Evolutionary conservation across 2,888 invertebrate species (phyloP).

Genomic region (Erebia palarica): DNA sequence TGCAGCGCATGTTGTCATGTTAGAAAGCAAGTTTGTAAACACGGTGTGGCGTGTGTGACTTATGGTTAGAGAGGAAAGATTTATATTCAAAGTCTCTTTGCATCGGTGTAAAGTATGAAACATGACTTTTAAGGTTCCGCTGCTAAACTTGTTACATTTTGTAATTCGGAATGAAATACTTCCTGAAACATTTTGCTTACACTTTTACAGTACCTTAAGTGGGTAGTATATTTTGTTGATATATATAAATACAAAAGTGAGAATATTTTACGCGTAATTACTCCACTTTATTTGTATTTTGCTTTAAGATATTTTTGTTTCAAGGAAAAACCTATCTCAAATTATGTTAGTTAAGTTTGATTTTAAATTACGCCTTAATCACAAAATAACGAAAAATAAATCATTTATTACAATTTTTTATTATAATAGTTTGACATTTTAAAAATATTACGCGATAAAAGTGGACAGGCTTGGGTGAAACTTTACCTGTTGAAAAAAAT

Average conservation of each 20-base stretch:
- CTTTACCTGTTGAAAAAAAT: no score
- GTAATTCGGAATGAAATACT: conserved; percentile 32
- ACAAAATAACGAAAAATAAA: no score
- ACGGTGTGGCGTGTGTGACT: conserved; percentile 49
- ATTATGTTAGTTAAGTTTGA: no score
- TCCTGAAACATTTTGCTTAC: conserved; percentile 5
- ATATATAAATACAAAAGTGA: not conserved
- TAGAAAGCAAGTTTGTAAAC: conserved; percentile 52
- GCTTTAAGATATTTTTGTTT: no score
- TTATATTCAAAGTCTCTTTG: conserved; percentile 46
- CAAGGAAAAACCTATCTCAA: no score
- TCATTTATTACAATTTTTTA: no score
- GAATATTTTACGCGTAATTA: no score
- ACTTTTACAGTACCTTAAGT: not conserved
- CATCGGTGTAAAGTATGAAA: conserved; percentile 44
- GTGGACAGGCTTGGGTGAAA: no score
- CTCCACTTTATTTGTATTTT: no score
- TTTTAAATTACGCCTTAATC: no score
- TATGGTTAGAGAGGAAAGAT: conserved; percentile 46
- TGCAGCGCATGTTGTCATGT: conserved; percentile 45
- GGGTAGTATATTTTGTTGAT: not conserved
- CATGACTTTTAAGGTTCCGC: conserved; percentile 45
- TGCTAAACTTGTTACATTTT: conserved; percentile 37
- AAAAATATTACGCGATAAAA: no score
- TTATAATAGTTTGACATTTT: no score